A percentile compares a stretch with the other conserved stretches of the same genome.
Evolutionary conservation across 2,113 vertebrate species (phyloP).

Genomic region (Cavia porcellus): DNA sequence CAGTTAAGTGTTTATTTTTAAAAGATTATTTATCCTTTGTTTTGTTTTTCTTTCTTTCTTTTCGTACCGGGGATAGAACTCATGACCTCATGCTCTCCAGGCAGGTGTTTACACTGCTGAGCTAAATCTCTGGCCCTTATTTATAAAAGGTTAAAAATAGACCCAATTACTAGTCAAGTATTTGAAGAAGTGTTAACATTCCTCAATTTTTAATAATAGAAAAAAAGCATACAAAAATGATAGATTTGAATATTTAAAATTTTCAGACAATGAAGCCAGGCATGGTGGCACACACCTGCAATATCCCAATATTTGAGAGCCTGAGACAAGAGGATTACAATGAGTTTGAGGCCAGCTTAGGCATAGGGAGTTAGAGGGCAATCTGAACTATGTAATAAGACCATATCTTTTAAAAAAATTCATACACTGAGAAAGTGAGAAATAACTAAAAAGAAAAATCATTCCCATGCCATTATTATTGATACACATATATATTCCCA

Average conservation of each 20-base stretch:
- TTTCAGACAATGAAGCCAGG: neutral
- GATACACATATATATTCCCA: constrained; percentile 34
- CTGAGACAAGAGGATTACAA: neutral
- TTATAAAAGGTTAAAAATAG: constrained; percentile 46
- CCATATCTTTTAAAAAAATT: neutral
- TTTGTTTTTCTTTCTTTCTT: no score
- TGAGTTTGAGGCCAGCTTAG: neutral
- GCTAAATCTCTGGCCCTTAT: neutral
- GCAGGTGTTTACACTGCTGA: no score
- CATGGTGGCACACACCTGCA: neutral
- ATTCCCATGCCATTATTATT: constrained; percentile 9
- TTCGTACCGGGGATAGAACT: no score
- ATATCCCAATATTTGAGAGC: neutral
- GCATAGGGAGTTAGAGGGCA: neutral
- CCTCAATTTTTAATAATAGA: constrained; percentile 28
- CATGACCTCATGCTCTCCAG: no score
- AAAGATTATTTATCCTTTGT: neutral
- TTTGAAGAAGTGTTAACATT: constrained; percentile 30
- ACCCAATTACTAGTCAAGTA: constrained; percentile 17
- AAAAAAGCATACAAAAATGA: neutral
- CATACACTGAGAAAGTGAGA: neutral
- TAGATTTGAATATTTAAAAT: neutral
- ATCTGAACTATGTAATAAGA: neutral
- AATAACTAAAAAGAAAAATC: constrained; percentile 40
- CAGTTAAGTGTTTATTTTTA: constrained; percentile 37